These are phyloP conservation scores for Melanotaenia parkinsoni DNA, from an alignment of 2,797 vertebrate species.

Conservation along the genomic window DNA sequence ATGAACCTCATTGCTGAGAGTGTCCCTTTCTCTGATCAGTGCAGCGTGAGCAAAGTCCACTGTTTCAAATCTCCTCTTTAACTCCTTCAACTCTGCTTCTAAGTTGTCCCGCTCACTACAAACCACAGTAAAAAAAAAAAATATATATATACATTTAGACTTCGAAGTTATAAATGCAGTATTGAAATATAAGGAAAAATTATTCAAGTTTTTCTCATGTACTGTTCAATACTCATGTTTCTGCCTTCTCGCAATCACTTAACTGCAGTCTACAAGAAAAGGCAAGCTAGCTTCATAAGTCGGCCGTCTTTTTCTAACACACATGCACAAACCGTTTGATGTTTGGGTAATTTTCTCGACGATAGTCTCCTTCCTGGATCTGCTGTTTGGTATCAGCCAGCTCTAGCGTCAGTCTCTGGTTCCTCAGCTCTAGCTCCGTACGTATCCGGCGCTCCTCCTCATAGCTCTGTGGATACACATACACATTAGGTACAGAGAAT, in stretches of 20 bases:
- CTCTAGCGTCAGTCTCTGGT: slow-evolving; percentile 91
- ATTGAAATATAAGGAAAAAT: background rate
- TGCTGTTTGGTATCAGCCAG: slow-evolving; percentile 93
- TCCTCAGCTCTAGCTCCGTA: slow-evolving; percentile 90
- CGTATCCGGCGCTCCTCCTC: slow-evolving; percentile 89
- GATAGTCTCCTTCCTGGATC: slow-evolving; percentile 93
- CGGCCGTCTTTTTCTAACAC: background rate
- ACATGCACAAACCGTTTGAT: slow-evolving; percentile 82
- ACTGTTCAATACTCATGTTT: background rate
- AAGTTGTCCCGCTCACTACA: slow-evolving; percentile 90
- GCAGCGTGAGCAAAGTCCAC: slow-evolving; percentile 85
- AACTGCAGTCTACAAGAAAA: background rate
- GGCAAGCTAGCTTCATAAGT: background rate
- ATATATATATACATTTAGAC: background rate
- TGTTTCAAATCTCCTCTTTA: slow-evolving; percentile 88
- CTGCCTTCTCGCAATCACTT: background rate
- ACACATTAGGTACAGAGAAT: background rate
- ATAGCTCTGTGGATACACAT: slow-evolving; percentile 82
- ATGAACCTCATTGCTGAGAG: slow-evolving; percentile 91
- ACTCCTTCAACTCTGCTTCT: slow-evolving; percentile 88
- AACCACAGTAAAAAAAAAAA: slow-evolving; percentile 24
- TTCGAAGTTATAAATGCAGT: background rate
- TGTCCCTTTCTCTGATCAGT: slow-evolving; percentile 88
- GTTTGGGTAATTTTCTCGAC: slow-evolving; percentile 91
- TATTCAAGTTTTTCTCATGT: background rate